These are phyloP conservation scores for Telmatochromis brachygnathus DNA, from an alignment of 2,113 vertebrate species.

Conservation along the genomic window DNA sequence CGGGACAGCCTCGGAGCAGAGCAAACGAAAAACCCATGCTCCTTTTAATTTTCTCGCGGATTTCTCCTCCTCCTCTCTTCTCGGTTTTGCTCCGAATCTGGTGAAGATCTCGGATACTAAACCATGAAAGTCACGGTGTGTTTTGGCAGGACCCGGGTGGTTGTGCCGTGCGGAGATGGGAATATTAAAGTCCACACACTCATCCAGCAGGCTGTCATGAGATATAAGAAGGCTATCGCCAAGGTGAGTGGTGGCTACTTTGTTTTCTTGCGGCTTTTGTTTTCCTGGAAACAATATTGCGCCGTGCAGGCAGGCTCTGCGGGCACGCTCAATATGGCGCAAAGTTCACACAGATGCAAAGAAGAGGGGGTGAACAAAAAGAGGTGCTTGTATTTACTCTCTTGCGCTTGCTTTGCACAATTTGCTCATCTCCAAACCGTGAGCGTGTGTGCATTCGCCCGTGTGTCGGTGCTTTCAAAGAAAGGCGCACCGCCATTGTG, in stretches of 20 bases:
- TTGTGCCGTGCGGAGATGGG: slow-evolving; percentile 92
- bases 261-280: slow-evolving; percentile 1
- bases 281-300: slow-evolving; percentile 45
- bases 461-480: background rate
- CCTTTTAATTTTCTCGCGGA: background rate
- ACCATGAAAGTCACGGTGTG: slow-evolving; percentile 86
- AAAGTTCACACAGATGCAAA: slow-evolving; percentile 39
- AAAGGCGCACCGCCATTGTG: slow-evolving; percentile 53
- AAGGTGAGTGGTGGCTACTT: slow-evolving; percentile 78
- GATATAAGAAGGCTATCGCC: slow-evolving; percentile 90
- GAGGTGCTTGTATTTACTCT: background rate
- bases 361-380: background rate
- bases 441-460: background rate
- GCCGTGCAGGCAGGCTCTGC: background rate
- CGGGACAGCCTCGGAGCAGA: background rate
- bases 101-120: slow-evolving; percentile 51
- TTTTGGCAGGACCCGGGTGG: slow-evolving; percentile 90
- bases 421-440: background rate
- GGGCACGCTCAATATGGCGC: slow-evolving; percentile 61
- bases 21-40: slow-evolving; percentile 15
- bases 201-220: slow-evolving; percentile 88
- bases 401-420: background rate
- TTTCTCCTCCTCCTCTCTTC: slow-evolving; percentile 4
- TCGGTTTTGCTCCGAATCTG: slow-evolving; percentile 18
- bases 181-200: slow-evolving; percentile 83